phyloP scores from a whole-genome alignment of 2,113 vertebrate species.

The Podilymbus podiceps region DNA sequence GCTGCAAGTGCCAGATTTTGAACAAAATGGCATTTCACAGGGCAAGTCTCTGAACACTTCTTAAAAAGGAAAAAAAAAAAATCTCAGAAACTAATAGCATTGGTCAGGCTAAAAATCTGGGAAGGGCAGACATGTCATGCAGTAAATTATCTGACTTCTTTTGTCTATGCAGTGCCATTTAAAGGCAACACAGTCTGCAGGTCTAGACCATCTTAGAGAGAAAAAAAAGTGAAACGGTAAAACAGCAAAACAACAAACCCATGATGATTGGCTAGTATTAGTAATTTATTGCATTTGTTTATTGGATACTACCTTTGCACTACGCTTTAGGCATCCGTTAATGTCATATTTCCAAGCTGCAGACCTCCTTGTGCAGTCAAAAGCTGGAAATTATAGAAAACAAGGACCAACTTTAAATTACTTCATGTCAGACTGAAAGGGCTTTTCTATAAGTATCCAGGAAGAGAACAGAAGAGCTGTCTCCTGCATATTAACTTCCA shows the following conservation, averaged over 20 bases:
- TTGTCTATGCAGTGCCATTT: neutral
- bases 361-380: neutral
- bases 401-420: neutral
- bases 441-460: neutral
- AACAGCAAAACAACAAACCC: neutral
- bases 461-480: neutral
- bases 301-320: neutral
- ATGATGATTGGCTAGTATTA: neutral
- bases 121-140: neutral
- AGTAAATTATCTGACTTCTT: neutral
- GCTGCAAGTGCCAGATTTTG: constrained; percentile 10
- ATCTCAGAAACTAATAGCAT: constrained; percentile 9
- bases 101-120: constrained; percentile 10
- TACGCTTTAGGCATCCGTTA: neutral
- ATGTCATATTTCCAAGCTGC: neutral
- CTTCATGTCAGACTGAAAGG: neutral
- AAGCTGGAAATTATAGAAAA: neutral
- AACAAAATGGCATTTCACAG: constrained; percentile 56
- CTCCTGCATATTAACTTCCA: neutral
- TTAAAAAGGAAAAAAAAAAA: neutral
- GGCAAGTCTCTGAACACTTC: neutral
- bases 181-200: neutral
- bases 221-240: neutral
- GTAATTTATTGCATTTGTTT: constrained; percentile 10
- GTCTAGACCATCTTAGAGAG: neutral